Conservation (phyloP, 1,140 invertebrate species). For the Drosophila cardini region DNA sequence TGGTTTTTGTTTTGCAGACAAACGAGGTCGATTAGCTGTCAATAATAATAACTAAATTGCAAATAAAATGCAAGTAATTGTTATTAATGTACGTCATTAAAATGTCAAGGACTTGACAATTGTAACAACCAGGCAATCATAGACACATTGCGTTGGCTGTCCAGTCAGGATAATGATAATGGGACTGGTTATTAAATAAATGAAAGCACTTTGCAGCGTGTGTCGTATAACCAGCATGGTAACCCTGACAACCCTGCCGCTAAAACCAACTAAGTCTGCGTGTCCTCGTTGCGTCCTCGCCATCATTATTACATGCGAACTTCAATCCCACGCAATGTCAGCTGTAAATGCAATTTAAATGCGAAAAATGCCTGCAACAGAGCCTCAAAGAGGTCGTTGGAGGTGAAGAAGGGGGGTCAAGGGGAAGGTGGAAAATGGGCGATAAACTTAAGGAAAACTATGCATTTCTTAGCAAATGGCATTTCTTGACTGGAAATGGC, state of each 20-base stretch:
- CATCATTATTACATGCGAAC: slow-evolving; percentile 56
- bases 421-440: not conserved
- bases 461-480: slow-evolving; percentile 65
- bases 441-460: slow-evolving; percentile 9
- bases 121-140: slow-evolving; percentile 47
- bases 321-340: slow-evolving; percentile 67
- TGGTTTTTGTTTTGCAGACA: not conserved
- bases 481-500: slow-evolving; percentile 62
- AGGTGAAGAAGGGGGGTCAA: too few relatives aligned
- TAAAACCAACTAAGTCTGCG: slow-evolving; percentile 14
- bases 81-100: slow-evolving; percentile 19
- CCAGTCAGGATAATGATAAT: slow-evolving; percentile 60
- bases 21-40: not conserved
- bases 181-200: slow-evolving; percentile 73
- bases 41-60: slow-evolving; percentile 6
- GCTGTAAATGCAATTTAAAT: slow-evolving; percentile 77
- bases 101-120: slow-evolving; percentile 63
- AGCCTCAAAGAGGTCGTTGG: slow-evolving; percentile 20
- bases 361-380: slow-evolving; percentile 63
- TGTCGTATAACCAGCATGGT: slow-evolving; percentile 31
- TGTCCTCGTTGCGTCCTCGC: slow-evolving; percentile 38
- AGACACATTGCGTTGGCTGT: slow-evolving; percentile 41
- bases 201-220: slow-evolving; percentile 59
- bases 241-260: slow-evolving; percentile 32
- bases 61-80: slow-evolving; percentile 23